A percentile compares a stretch with the other conserved stretches of the same genome.
Conservation (phyloP, 2,888 invertebrate genomes). For the Coleophora deauratella region DNA sequence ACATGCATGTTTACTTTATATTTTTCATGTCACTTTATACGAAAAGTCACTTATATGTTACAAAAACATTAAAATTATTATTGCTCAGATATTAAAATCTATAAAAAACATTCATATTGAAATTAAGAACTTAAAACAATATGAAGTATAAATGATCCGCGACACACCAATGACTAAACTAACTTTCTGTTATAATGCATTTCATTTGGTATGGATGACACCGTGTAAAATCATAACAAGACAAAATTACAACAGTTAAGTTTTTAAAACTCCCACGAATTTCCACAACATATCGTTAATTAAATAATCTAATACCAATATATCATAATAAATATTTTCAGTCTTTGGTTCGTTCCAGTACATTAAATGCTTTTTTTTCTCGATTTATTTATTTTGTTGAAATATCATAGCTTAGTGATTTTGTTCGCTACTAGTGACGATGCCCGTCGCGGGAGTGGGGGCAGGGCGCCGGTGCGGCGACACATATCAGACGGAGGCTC, state of each 20-base stretch:
- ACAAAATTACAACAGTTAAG: conserved; percentile 14
- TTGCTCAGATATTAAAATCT: too few species aligned
- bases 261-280: conserved; percentile 19
- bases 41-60: too few species aligned
- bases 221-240: too few species aligned
- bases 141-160: neutral
- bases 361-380: conserved; percentile 40
- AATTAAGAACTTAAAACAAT: too few species aligned
- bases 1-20: too few species aligned
- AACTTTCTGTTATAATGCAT: too few species aligned
- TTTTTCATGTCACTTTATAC: too few species aligned
- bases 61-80: too few species aligned
- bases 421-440: conserved; percentile 33
- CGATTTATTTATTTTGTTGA: conserved; percentile 30
- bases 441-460: conserved; percentile 12
- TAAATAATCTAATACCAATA: conserved; percentile 56
- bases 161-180: neutral
- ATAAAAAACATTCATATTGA: too few species aligned
- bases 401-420: conserved; percentile 13
- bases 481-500: conserved; percentile 39
- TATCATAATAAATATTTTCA: conserved; percentile 58
- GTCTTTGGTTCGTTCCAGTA: conserved; percentile 66
- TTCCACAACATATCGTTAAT: conserved; percentile 27
- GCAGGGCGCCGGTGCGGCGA: conserved; percentile 21
- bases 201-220: too few species aligned